Percentiles rank a stretch among this genome's conserved stretches.
Evolutionary conservation across 2,797 vertebrate genomes (phyloP).

Genomic region (Spinus pinus): DNA sequence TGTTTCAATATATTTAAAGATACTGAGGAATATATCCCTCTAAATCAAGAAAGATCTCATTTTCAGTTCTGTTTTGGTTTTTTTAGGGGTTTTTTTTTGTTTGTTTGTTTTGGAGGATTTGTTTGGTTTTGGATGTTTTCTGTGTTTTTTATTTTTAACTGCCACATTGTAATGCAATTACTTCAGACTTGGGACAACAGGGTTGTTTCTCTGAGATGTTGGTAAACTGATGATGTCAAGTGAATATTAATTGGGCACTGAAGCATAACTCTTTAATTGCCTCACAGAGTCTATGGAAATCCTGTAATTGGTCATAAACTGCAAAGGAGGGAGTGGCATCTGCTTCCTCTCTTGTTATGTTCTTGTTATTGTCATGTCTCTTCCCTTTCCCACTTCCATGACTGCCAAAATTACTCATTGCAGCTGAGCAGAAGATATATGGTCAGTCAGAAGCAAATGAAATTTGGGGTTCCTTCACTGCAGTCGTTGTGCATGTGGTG

Average conservation of each 20-base stretch:
- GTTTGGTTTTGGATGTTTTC: neutral
- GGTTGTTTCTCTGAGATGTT: conserved; percentile 25
- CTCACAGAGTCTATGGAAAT: neutral
- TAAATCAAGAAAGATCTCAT: neutral
- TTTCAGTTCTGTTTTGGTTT: neutral
- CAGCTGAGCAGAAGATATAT: neutral
- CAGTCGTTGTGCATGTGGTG: neutral
- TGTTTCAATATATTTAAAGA: neutral
- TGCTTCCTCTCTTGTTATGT: neutral
- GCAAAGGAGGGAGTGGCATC: neutral
- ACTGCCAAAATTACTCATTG: neutral
- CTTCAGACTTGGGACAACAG: conserved; percentile 5
- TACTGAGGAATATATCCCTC: neutral
- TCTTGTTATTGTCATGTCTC: neutral
- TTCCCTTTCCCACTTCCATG: neutral
- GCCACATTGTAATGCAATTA: neutral
- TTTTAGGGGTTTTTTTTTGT: neutral
- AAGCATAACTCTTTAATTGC: conserved; percentile 67
- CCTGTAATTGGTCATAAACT: conserved; percentile 1
- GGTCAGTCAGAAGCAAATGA: neutral
- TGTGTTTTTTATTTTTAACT: neutral
- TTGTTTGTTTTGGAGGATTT: neutral
- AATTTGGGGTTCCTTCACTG: neutral
- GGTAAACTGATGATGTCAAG: conserved; percentile 55
- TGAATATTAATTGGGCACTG: conserved; percentile 61